Conservation (phyloP, 2,888 invertebrate genomes). For the Eristalis intricaria region DNA sequence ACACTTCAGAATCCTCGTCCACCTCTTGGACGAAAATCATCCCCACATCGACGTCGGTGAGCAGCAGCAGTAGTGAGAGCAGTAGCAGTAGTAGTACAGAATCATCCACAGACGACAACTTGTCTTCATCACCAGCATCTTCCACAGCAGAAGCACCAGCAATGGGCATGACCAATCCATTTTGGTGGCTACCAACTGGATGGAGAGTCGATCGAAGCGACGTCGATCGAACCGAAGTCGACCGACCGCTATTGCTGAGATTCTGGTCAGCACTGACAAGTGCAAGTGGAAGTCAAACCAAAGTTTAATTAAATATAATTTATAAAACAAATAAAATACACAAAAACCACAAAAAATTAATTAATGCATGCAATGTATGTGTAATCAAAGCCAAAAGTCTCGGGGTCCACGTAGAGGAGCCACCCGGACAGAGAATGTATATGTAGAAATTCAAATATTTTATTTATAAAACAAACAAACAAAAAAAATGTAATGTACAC, state of each 20-base stretch:
- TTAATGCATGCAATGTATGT: conserved; percentile 72
- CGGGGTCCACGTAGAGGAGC: conserved; percentile 28
- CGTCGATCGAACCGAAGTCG: conserved; percentile 74
- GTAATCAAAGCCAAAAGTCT: conserved; percentile 71
- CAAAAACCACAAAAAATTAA: conserved; percentile 29
- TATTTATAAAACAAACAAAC: conserved; percentile 48
- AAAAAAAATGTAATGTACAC: conserved; percentile 5
- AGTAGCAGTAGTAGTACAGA: conserved; percentile 35
- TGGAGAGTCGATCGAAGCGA: conserved; percentile 77
- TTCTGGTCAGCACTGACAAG: conserved; percentile 77
- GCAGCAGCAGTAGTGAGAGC: conserved; percentile 25
- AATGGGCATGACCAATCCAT: conserved; percentile 73
- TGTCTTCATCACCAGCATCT: conserved; percentile 60
- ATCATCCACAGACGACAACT: conserved; percentile 46
- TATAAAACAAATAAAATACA: conserved; percentile 33
- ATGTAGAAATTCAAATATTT: conserved; percentile 55
- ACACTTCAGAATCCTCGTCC: conserved; percentile 17
- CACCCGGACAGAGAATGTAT: conserved; percentile 48
- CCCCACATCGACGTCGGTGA: background rate
- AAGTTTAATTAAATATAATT: conserved; percentile 69
- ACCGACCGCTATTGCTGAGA: conserved; percentile 77
- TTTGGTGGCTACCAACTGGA: conserved; percentile 80
- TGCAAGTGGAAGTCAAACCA: conserved; percentile 69
- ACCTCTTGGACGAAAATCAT: background rate
- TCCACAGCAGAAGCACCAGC: conserved; percentile 56